Percentiles rank a stretch among this genome's conserved stretches.
phyloP scores from a whole-genome alignment of 2,113 vertebrate species.

The Seriola quinqueradiata region DNA sequence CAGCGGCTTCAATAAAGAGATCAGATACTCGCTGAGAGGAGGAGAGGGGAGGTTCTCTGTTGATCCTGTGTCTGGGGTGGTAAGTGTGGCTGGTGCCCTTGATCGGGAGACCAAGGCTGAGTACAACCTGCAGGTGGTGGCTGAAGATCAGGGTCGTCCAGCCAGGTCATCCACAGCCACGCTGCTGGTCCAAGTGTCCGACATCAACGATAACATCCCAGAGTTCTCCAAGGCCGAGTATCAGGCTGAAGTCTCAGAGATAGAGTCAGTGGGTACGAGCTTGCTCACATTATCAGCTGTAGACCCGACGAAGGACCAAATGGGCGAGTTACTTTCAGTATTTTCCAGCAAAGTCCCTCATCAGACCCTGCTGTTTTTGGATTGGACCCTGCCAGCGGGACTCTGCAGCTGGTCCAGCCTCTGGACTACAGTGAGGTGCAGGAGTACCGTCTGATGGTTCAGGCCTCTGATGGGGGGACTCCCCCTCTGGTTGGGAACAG shows the following conservation, averaged over 20 bases:
- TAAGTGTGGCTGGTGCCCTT: slow-evolving; percentile 70
- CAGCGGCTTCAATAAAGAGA: slow-evolving; percentile 81
- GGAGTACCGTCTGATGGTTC: slow-evolving; percentile 75
- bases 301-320: slow-evolving; percentile 82
- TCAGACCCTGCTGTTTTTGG: slow-evolving; percentile 54
- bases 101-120: slow-evolving; percentile 80
- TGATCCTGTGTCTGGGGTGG: slow-evolving; percentile 71
- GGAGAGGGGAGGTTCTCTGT: slow-evolving; percentile 81
- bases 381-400: slow-evolving; percentile 70
- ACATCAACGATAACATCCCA: slow-evolving; percentile 84
- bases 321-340: slow-evolving; percentile 69
- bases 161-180: slow-evolving; percentile 52
- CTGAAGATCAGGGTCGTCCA: slow-evolving; percentile 85
- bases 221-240: slow-evolving; percentile 71
- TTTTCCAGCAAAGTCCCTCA: slow-evolving; percentile 71
- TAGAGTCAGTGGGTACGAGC: slow-evolving; percentile 19
- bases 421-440: slow-evolving; percentile 81
- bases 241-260: slow-evolving; percentile 69
- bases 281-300: slow-evolving; percentile 75
- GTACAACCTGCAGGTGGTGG: slow-evolving; percentile 81
- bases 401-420: slow-evolving; percentile 70
- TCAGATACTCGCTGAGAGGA: slow-evolving; percentile 81
- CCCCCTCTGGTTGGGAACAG: slow-evolving; percentile 61
- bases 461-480: slow-evolving; percentile 81
- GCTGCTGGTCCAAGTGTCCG: slow-evolving; percentile 67